Evolutionary conservation across 2,888 invertebrate species (phyloP), one percentile per base, ranked within the genome.

Genomic region (Melinopterus prodromus): DNA sequence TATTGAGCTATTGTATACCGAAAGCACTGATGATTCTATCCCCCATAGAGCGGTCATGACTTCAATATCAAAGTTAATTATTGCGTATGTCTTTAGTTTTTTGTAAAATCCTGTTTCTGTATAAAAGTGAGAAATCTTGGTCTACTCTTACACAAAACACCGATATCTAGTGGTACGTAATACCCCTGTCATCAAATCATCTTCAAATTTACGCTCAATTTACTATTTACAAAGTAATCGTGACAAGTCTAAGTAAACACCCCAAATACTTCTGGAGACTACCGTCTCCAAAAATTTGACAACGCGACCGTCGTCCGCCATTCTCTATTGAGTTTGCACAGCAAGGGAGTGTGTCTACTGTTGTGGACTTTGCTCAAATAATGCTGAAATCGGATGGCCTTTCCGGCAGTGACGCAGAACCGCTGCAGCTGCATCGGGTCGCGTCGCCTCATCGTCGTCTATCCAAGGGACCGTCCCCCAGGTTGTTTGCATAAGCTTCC

Each of bases 401-500:
- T 53, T 53, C 53, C 53, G 53, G 53, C 53, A 12, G 53, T 53
- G 53, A 53, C 53, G 53, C 53, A 53, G 53, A 53, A 53, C 53
- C 53, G 53, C 53, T 9, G 53, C 53, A 53, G 53, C 53, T 53
- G 53, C 53, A 53, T 12, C 53, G 53, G 53, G 26, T 26, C 26
- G 26, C 26, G 26, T 26, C 26, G 26, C 26, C 26, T 26, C 53
- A 6, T 53, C 53, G 53, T 53, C 53, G 53, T 12, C 53, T 53
- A 53, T 53, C 12, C 53, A 9, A 53, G 53, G 53, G 53, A 53
- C 53, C 53, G 53, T 53, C 53, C 53, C 53, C 53, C 53, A 53
- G 53, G 53, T 53, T 53, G 53, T 53, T 53, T 71, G 71, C 71
- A 71, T 71, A 12, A 71, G 71, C 26, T 71, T 71, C 71, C 74